These are phyloP conservation scores for Thaumetopoea pityocampa DNA, from an alignment of 1,140 invertebrate genomes.

Conservation along the genomic window DNA sequence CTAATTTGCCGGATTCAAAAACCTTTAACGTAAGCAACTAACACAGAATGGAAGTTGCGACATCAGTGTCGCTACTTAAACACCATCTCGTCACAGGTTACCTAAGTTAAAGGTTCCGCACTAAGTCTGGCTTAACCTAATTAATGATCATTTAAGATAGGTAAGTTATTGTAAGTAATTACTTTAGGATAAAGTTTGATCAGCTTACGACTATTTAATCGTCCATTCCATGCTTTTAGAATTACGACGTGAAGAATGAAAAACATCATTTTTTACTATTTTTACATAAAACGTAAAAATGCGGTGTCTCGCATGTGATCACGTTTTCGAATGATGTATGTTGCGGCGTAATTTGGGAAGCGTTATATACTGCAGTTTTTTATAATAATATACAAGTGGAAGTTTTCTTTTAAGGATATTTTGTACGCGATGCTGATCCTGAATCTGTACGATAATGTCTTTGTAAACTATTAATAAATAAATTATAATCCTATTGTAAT, in stretches of 20 bases:
- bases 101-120: too few relatives aligned
- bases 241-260: slow-evolving; percentile 23
- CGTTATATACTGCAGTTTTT: slow-evolving; percentile 24
- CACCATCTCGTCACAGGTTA: too few relatives aligned
- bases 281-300: slow-evolving; percentile 29
- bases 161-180: slow-evolving; percentile 57
- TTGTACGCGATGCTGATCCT: slow-evolving; percentile 50
- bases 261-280: slow-evolving; percentile 33
- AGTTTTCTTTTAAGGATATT: slow-evolving; percentile 29
- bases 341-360: slow-evolving; percentile 12
- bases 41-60: too few relatives aligned
- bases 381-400: slow-evolving; percentile 35
- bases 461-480: slow-evolving; percentile 75
- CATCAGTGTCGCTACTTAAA: too few relatives aligned
- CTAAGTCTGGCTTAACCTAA: slow-evolving; percentile 45
- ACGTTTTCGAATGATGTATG: slow-evolving; percentile 15
- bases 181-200: slow-evolving; percentile 44
- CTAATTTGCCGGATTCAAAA: slow-evolving; percentile 8
- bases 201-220: slow-evolving; percentile 31
- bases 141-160: slow-evolving; percentile 43
- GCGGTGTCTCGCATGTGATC: slow-evolving; percentile 38
- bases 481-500: slow-evolving; percentile 73
- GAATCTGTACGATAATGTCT: slow-evolving; percentile 59
- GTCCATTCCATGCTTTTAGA: slow-evolving; percentile 50
- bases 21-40: too few relatives aligned